Base-by-base conservation (phyloP, 2,113 vertebrate genomes). In the Platycercus adscitus region DNA sequence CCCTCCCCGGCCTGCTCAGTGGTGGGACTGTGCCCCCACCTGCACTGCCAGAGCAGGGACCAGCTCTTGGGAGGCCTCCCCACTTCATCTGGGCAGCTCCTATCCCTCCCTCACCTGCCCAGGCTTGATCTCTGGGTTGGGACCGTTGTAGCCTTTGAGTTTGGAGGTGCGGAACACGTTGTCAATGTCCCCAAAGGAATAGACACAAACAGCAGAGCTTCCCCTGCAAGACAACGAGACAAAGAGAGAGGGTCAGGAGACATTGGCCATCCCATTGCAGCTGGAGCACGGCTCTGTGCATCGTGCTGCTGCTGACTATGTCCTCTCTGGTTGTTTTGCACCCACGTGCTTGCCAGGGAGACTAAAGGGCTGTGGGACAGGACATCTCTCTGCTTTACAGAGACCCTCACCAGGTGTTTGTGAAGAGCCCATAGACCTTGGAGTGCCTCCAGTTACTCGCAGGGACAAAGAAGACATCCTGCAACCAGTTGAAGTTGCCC, bases 171-270 rank as follows among this genome's bases (percentile, higher is more conserved):
- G 97, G 96, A 99, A 99, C 78, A 99, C 84, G 0, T 26, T n/a
- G 72, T 99, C 99, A 19, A 99, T 98, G 72, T 98, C 98, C 25
- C 61, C 94, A 3, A 99, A 97, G 3, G 98, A 98, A 80, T 99
- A 99, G 76, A 99, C 97, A 0, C 99, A 99, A 64, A 99, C 97
- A 1, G 99, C 99, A 0, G 99, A 99, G 60, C 98, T 98, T 78
- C 99, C 99, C 99, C 99, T 99, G 89, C 1, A 25, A 24, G 69
- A 33, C 31, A 80, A 53, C 0, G 2, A 26, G 66, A 89, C 43
- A 47, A 13, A 4, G 6, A 41, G 12, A 8, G 12, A 7, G 2
- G 8, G 39, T 95, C 55, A 92, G 55, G 37, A 41, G 61, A 44
- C 9, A 12, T 0, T 1, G 19, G 37, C 52, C 75, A 33, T 7